Percentiles rank a stretch among this genome's conserved stretches.
Conservation (phyloP, 2,888 invertebrate genomes). For the Drosophila eohydei region DNA sequence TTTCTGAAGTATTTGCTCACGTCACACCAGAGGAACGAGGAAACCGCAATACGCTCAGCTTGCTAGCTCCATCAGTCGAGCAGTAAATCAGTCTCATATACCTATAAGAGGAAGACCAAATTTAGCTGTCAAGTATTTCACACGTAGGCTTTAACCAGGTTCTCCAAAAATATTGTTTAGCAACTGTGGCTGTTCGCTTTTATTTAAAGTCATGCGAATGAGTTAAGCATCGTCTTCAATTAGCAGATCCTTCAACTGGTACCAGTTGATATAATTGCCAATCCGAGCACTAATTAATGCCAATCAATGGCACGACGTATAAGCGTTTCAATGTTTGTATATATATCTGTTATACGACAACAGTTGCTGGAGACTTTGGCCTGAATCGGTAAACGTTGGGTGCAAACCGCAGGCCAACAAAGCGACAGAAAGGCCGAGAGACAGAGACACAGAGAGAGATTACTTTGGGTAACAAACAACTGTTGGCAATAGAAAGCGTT, state of each 20-base stretch:
- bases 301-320: constrained; percentile 59
- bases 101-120: background rate
- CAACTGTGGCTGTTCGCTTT: constrained; percentile 35
- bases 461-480: constrained; percentile 68
- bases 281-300: constrained; percentile 56
- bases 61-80: background rate
- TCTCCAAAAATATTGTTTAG: constrained; percentile 49
- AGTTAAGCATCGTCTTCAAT: constrained; percentile 51
- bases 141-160: constrained; percentile 20
- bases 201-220: constrained; percentile 44
- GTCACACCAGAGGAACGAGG: background rate
- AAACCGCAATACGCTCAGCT: background rate
- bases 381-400: constrained; percentile 55
- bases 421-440: background rate
- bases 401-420: constrained; percentile 58
- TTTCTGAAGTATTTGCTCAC: background rate
- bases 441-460: constrained; percentile 37
- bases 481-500: constrained; percentile 67
- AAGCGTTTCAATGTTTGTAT: background rate
- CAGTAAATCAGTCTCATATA: background rate
- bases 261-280: constrained; percentile 59
- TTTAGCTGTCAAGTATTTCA: constrained; percentile 5
- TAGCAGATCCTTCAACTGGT: constrained; percentile 75
- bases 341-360: constrained; percentile 14
- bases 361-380: constrained; percentile 68